phyloP scores from a whole-genome alignment of 1,140 invertebrate genomes.

The Reticulitermes speratus region DNA sequence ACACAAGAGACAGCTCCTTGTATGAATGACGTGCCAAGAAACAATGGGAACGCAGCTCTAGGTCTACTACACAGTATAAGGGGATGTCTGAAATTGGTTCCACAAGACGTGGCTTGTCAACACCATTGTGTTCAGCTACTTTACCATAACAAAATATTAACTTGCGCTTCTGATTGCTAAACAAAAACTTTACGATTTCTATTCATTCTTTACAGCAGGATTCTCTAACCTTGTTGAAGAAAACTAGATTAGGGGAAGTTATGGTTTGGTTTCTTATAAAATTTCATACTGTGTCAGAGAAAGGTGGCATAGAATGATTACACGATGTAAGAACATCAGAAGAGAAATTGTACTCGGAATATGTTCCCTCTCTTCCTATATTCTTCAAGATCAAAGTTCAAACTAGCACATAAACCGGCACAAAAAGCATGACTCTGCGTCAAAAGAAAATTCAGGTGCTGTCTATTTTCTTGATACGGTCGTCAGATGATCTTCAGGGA shows the following conservation, averaged over 20 bases:
- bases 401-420: neutral
- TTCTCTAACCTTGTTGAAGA: neutral
- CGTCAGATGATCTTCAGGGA: neutral
- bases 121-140: neutral
- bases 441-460: neutral
- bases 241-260: neutral
- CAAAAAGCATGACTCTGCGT: neutral
- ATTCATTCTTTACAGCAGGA: neutral
- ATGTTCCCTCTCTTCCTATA: neutral
- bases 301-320: neutral
- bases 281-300: neutral
- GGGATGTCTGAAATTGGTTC: constrained; percentile 9
- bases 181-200: neutral
- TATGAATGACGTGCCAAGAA: neutral
- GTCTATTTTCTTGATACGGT: neutral
- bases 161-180: neutral
- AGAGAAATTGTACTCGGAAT: neutral
- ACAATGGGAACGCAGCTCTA: neutral
- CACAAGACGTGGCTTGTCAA: neutral
- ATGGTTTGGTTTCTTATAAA: neutral
- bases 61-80: neutral
- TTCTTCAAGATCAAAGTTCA: neutral
- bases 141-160: neutral
- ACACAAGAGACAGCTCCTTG: neutral
- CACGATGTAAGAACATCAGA: neutral